phyloP scores from a whole-genome alignment of 2,113 vertebrate genomes.

The Xiphias gladius region DNA sequence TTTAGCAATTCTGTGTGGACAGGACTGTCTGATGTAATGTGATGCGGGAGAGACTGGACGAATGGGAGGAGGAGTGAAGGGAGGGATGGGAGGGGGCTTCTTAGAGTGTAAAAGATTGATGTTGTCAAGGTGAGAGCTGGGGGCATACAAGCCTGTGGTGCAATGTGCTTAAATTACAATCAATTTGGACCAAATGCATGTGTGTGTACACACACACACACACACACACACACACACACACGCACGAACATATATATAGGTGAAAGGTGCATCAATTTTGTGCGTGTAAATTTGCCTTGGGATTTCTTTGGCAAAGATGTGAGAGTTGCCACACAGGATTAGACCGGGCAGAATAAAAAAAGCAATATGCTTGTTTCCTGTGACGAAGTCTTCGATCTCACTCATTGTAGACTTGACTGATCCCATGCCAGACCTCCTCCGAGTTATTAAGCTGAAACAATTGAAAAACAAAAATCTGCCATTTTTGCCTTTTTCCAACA shows the following conservation, averaged over 20 bases:
- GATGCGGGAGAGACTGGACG: conserved; percentile 23
- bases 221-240: neutral
- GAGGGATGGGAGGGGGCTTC: neutral
- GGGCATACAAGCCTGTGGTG: conserved; percentile 8
- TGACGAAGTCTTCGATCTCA: conserved; percentile 8
- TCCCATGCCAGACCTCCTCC: neutral
- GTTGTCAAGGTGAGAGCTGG: conserved; percentile 35
- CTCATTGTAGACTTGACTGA: neutral
- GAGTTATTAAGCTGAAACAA: neutral
- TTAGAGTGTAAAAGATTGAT: conserved; percentile 38
- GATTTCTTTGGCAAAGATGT: neutral
- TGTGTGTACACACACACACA: neutral
- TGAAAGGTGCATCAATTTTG: neutral
- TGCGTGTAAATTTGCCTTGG: neutral
- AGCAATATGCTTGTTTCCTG: neutral
- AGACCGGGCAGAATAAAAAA: neutral
- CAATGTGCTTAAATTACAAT: conserved; percentile 44
- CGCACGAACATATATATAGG: neutral
- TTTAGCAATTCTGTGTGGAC: conserved; percentile 6
- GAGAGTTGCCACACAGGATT: neutral
- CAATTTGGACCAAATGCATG: neutral
- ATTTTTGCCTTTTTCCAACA: no score
- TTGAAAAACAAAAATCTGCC: neutral
- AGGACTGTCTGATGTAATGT: conserved; percentile 11
- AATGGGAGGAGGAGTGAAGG: conserved; percentile 17